A percentile compares a stretch with the other conserved stretches of the same genome.
Conservation (phyloP, 2,888 invertebrate genomes). For the Ornithoptera priamus region DNA sequence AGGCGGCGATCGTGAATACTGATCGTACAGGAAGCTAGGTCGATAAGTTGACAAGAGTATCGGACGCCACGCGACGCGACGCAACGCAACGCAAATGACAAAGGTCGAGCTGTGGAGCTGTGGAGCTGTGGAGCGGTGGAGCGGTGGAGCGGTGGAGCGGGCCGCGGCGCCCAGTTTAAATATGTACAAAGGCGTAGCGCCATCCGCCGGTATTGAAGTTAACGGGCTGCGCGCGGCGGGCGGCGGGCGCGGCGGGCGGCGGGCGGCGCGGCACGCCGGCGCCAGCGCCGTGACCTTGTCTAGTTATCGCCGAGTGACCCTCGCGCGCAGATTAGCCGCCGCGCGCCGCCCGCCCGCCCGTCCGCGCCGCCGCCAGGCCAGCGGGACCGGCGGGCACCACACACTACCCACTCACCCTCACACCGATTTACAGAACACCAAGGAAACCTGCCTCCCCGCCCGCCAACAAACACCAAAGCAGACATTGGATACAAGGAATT, state of each 20-base stretch:
- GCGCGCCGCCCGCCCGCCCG: constrained; percentile 36
- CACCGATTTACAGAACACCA: no score
- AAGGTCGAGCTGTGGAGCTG: constrained; percentile 29
- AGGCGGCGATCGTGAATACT: constrained; percentile 16
- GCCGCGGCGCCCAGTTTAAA: constrained; percentile 40
- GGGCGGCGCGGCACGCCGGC: constrained; percentile 58
- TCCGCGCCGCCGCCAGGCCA: not conserved
- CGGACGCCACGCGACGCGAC: constrained; percentile 30
- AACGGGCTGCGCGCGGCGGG: constrained; percentile 57
- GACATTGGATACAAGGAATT: constrained; percentile 39
- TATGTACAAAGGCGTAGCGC: constrained; percentile 61
- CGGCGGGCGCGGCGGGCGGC: constrained; percentile 50
- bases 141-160: not conserved
- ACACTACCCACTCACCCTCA: no score
- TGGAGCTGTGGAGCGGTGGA: constrained; percentile 15
- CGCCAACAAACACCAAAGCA: no score
- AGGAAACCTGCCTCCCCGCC: no score
- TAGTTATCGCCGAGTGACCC: constrained; percentile 75
- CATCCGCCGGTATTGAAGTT: constrained; percentile 73
- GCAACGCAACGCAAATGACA: constrained; percentile 20
- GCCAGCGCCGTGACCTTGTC: constrained; percentile 77
- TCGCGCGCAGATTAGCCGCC: constrained; percentile 64
- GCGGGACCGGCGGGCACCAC: no score
- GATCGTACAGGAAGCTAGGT: constrained; percentile 35
- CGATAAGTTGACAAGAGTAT: constrained; percentile 22